Percentiles rank a stretch among this genome's conserved stretches.
Conservation (phyloP, 2,113 vertebrate genomes). For the Alectura lathami region DNA sequence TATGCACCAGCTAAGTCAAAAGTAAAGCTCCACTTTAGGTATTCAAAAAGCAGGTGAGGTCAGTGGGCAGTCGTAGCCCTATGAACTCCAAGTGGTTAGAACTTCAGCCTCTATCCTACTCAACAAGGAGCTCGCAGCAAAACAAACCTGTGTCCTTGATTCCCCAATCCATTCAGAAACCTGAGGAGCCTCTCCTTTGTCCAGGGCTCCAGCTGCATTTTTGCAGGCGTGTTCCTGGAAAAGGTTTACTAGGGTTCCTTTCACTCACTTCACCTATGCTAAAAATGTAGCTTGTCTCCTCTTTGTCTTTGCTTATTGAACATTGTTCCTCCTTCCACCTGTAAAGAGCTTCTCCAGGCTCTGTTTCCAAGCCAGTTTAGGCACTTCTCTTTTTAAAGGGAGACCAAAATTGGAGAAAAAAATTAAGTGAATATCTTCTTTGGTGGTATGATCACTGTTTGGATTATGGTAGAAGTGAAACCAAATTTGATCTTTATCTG, state of each 20-base stretch:
- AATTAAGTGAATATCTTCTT: background rate
- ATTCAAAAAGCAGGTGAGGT: background rate
- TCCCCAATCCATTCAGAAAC: background rate
- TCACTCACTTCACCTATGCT: background rate
- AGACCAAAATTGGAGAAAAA: background rate
- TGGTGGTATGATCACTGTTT: background rate
- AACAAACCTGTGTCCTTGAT: background rate
- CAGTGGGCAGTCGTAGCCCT: background rate
- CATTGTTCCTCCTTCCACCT: background rate
- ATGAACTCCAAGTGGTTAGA: background rate
- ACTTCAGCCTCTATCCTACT: background rate
- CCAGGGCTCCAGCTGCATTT: background rate
- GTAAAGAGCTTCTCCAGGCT: background rate
- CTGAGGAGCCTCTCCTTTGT: background rate
- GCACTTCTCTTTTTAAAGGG: background rate
- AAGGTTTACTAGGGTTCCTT: background rate
- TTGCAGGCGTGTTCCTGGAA: fast-evolving
- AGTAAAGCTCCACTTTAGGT: background rate
- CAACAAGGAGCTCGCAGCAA: background rate
- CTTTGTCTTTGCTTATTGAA: background rate
- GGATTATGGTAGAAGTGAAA: background rate
- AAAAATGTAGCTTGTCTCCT: background rate
- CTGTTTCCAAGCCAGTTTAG: background rate
- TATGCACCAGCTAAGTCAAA: background rate
- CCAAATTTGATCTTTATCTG: background rate